Base-by-base conservation (phyloP, 2,888 invertebrate genomes). In the Acrobasis repandana region DNA sequence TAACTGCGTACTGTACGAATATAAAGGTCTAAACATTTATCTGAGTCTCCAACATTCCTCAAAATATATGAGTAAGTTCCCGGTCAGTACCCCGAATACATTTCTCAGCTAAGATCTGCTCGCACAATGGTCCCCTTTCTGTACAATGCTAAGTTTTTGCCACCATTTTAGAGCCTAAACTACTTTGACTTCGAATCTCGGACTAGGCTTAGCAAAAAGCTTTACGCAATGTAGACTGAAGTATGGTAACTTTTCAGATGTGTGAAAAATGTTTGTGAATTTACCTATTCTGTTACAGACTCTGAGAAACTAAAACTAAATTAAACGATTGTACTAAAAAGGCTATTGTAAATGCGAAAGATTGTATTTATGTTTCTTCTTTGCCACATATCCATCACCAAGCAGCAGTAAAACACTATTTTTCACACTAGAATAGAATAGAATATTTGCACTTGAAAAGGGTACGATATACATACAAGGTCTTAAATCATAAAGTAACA, bases 341-440 rank as follows among this genome's bases (percentile, higher is more conserved):
- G n/a, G n/a, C n/a, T 20, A 20, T 4, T 8, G 2, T 28, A 28
- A 28, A 28, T 6, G 6, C 28, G 0, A 5, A 28, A 5, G 28
- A n/a, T n/a, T n/a, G n/a, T n/a, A n/a, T n/a, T n/a, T 20, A 2
- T 20, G 20, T 20, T 20, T 20, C 20, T n/a, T n/a, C n/a, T n/a
- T 63, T 74, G 74, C 48, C 75, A 73, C 81, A 77, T 71, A 66
- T 67, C 64, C 61, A 70, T 71, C 71, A 67, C 69, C 72, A 64
- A 72, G 69, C 72, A 68, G 80, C 83, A 72, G 78, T 88, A 86
- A 87, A 86, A 85, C 75, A 67, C 74, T 80, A 79, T 80, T 87
- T 86, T 80, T 80, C 86, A 83, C 82, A 82, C 76, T 77, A 5
- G 28, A n/a, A n/a, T n/a, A n/a, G n/a, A n/a, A n/a, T n/a, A n/a